Evolutionary conservation across 2,888 invertebrate species (phyloP).

Genomic region (Rhamphomyia laevipes): DNA sequence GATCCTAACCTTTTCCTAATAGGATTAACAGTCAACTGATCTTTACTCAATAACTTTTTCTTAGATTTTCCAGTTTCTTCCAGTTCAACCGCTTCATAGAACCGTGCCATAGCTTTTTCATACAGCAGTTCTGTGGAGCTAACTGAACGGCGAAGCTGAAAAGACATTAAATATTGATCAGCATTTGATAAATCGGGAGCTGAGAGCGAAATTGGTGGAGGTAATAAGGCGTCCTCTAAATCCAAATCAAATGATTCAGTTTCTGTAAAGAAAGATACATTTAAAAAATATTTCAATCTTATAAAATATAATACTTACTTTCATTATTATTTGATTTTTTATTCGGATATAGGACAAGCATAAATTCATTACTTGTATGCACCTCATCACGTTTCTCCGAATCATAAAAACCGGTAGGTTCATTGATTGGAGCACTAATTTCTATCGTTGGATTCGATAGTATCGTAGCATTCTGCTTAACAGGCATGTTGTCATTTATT

Average conservation of each 20-base stretch:
- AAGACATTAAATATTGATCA: conserved; percentile 37
- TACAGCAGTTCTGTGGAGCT: conserved; percentile 75
- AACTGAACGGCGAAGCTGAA: conserved; percentile 51
- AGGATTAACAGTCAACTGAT: conserved; percentile 12
- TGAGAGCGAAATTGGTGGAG: conserved; percentile 71
- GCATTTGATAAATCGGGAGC: conserved; percentile 61
- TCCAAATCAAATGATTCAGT: conserved; percentile 51
- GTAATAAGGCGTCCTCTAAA: conserved; percentile 53
- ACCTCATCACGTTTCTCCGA: conserved; percentile 33
- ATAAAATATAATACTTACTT: conserved; percentile 31
- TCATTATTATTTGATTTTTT: conserved; percentile 41
- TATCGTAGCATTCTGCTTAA: conserved; percentile 6
- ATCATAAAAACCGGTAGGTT: conserved; percentile 16
- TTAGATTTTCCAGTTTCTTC: conserved; percentile 51
- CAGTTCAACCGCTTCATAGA: conserved; percentile 64
- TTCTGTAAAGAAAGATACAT: conserved; percentile 23
- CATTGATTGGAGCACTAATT: conserved; percentile 26
- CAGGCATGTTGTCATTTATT: not conserved
- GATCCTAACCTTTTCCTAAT: conserved; percentile 42
- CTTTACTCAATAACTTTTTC: conserved; percentile 22
- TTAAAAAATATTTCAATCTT: not conserved
- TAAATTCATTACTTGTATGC: conserved; percentile 66
- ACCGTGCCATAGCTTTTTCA: conserved; percentile 69
- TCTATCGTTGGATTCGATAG: conserved; percentile 25
- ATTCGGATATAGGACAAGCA: conserved; percentile 59